Percentiles rank a stretch among this genome's conserved stretches.
Evolutionary conservation across 2,888 invertebrate genomes (phyloP).

Genomic region (Drosophila emarginata): DNA sequence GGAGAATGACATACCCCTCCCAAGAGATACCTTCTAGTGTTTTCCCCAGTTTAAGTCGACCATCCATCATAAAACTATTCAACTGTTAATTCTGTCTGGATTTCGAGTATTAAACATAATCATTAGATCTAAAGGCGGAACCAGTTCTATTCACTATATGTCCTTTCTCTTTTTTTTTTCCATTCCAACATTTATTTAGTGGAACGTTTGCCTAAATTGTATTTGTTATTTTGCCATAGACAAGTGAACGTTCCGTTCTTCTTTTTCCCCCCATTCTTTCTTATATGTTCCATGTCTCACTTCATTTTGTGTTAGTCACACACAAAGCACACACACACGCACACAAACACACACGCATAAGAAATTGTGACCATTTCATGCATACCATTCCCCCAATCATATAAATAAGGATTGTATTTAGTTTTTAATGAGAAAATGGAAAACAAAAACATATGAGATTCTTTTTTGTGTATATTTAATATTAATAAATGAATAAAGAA

Average conservation of each 20-base stretch:
- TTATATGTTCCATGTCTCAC: constrained; percentile 44
- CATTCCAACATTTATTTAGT: constrained; percentile 22
- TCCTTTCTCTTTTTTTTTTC: not conserved
- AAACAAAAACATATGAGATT: constrained; percentile 60
- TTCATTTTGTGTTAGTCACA: constrained; percentile 80
- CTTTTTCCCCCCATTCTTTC: constrained; percentile 18
- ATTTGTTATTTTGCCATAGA: constrained; percentile 69
- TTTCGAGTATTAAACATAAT: constrained; percentile 57
- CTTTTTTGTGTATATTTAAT: constrained; percentile 73
- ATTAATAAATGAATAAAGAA: constrained; percentile 74
- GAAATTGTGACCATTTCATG: constrained; percentile 19
- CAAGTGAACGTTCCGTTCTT: constrained; percentile 48
- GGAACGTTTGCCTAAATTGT: constrained; percentile 50
- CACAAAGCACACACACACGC: constrained; percentile 50
- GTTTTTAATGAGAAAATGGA: constrained; percentile 56
- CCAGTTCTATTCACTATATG: constrained; percentile 12
- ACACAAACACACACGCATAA: constrained; percentile 27
- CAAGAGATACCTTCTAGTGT: constrained; percentile 47
- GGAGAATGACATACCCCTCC: not conserved
- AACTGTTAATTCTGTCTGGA: constrained; percentile 54
- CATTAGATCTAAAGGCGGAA: constrained; percentile 25
- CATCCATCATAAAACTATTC: constrained; percentile 48
- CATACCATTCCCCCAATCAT: constrained; percentile 25
- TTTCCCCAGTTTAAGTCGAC: constrained; percentile 59
- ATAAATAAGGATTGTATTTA: constrained; percentile 72